These are phyloP conservation scores for Eulemur coronatus DNA, from an alignment of 2,797 vertebrate genomes.

Conservation along the genomic window DNA sequence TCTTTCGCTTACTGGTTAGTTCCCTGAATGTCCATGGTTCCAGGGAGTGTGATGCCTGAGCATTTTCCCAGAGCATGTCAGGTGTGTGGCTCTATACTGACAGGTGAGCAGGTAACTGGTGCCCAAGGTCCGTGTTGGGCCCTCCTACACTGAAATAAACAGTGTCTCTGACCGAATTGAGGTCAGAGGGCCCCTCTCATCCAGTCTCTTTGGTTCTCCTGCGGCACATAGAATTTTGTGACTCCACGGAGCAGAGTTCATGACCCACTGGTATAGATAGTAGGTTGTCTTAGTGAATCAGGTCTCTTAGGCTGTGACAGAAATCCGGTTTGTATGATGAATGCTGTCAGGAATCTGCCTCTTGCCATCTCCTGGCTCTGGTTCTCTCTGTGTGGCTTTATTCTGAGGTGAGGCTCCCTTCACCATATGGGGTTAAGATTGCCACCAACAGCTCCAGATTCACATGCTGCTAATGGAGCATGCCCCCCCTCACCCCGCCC, in stretches of 20 bases:
- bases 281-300: neutral
- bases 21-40: neutral
- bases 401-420: neutral
- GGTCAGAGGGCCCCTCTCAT: neutral
- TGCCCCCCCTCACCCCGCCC: neutral
- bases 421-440: neutral
- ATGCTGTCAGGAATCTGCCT: neutral
- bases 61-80: neutral
- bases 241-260: neutral
- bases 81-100: neutral
- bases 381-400: constrained; percentile 42
- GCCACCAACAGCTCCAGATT: neutral
- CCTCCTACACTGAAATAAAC: neutral
- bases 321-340: neutral
- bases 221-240: neutral
- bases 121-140: neutral
- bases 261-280: neutral
- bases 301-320: neutral
- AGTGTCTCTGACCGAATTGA: neutral
- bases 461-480: neutral
- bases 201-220: neutral
- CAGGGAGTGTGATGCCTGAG: neutral
- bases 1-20: neutral
- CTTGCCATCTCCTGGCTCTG: neutral
- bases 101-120: neutral